Evolutionary conservation across 1,140 invertebrate genomes (phyloP), one percentile per base, ranked within the genome.

Genomic region (Aphelinus certus): DNA sequence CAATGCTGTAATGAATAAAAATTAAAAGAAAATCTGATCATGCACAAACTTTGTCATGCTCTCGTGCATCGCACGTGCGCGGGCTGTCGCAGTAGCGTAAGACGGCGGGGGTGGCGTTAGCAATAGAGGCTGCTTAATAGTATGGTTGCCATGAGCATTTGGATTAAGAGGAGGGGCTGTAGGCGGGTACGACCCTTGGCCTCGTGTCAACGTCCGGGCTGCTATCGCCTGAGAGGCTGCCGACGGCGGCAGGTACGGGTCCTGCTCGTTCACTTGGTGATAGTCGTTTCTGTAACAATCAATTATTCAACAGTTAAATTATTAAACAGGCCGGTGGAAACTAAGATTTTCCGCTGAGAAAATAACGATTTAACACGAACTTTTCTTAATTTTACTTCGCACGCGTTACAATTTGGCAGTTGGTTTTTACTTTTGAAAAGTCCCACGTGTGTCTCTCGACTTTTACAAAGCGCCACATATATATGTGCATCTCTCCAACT

Each of bases 241-340:
- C 62, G 89, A 88, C 48, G 91, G 90, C 47, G 92, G 91, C 78
- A 93, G 88, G 81, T 91, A 93, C 56, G 92, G 92, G 85, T 94
- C 93, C 80, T 92, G 91, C 80, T 94, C 93, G 81, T 94, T 93
- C 72, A 92, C 92, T 85, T 92, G 91, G 75, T 91, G 89, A 83
- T 93, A 92, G 84, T 93, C 92, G 81, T 90, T 91, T 88, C 92
- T 93, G 86, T 68, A 46, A 69, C 26, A 26, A 26, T 26, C 26
- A 26, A 26, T 26, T 26, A 26, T 26, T 26, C 48, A 51, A 53
- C 49, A 53, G 26, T 26, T 26, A 26, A 26, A 26, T 26, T 26
- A 26, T 26, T 26, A 26, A 26, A 26, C 26, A 26, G 26, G 26
- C 26, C 26, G 26, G 26, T 26, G 26, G 26, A 26, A 26, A 26